Evolutionary conservation across 1,140 invertebrate species (phyloP).

Genomic region (Goniozus legneri): DNA sequence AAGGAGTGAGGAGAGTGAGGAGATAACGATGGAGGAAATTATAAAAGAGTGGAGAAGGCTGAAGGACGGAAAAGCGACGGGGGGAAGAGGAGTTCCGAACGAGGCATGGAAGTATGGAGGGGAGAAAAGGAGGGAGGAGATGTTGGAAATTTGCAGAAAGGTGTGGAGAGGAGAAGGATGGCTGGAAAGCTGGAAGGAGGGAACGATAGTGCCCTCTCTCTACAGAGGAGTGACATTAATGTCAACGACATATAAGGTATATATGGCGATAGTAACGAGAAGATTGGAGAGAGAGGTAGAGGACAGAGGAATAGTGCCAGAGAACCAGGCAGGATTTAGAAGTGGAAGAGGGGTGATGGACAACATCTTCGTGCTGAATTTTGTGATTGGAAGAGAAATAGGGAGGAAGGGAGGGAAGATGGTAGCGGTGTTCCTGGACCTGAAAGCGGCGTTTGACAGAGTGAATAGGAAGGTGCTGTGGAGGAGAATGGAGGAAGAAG

Average conservation of each 20-base stretch:
- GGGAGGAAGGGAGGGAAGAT: not conserved
- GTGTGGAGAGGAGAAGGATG: not conserved
- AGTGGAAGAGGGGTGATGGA: not conserved
- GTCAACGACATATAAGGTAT: not conserved
- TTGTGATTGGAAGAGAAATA: not conserved
- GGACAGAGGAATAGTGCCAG: not conserved
- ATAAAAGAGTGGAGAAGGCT: not conserved
- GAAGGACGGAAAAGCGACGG: not conserved
- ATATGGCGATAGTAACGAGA: not conserved
- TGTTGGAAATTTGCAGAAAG: not conserved
- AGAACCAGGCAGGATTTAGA: not conserved
- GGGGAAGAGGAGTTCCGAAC: not conserved
- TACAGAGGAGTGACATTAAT: not conserved
- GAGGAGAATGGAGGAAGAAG: not conserved
- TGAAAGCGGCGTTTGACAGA: not conserved
- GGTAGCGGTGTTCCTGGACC: not conserved
- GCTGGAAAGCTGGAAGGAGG: not conserved
- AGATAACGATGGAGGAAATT: not conserved
- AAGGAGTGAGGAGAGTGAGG: constrained; percentile 17
- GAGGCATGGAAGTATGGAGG: not conserved
- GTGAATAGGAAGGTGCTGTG: not conserved
- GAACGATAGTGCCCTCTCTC: not conserved
- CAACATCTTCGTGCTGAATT: not conserved
- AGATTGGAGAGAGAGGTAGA: not conserved
- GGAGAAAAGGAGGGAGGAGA: not conserved